phyloP scores from a whole-genome alignment of 2,888 invertebrate species.

The Dynastes grantii region DNA sequence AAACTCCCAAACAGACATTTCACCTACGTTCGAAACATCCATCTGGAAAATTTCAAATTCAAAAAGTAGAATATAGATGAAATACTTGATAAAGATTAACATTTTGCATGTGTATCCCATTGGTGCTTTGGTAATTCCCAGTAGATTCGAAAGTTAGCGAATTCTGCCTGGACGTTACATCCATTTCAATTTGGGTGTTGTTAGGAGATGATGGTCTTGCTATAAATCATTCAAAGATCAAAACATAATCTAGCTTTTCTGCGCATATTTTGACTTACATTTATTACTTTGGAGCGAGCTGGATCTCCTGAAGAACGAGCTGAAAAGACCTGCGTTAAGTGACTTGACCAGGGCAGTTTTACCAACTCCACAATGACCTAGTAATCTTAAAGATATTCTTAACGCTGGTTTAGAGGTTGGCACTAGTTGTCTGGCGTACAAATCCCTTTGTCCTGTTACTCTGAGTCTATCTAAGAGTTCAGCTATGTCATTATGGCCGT shows the following conservation, averaged over 20 bases:
- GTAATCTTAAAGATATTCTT: constrained; percentile 79
- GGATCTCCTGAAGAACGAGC: constrained; percentile 77
- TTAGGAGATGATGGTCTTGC: constrained; percentile 72
- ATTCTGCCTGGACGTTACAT: constrained; percentile 75
- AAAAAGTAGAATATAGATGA: constrained; percentile 19
- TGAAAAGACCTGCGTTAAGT: constrained; percentile 79
- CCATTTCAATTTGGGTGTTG: constrained; percentile 74
- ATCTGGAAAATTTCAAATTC: constrained; percentile 66
- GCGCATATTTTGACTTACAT: constrained; percentile 62
- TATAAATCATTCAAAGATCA: constrained; percentile 59
- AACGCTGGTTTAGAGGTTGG: constrained; percentile 74
- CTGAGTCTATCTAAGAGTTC: constrained; percentile 78
- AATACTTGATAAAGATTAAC: constrained; percentile 61
- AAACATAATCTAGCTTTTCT: not conserved
- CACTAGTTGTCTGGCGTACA: constrained; percentile 75
- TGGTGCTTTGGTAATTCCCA: constrained; percentile 75
- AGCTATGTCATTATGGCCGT: constrained; percentile 80
- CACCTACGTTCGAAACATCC: constrained; percentile 74
- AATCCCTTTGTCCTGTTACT: constrained; percentile 72
- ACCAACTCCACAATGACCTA: constrained; percentile 83
- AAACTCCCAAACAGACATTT: constrained; percentile 82
- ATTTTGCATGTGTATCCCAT: constrained; percentile 78
- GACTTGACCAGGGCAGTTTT: constrained; percentile 80
- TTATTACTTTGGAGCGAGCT: constrained; percentile 70
- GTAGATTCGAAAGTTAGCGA: constrained; percentile 75